Base-by-base conservation (phyloP, 2,888 invertebrate genomes). In the Acleris laterana region DNA sequence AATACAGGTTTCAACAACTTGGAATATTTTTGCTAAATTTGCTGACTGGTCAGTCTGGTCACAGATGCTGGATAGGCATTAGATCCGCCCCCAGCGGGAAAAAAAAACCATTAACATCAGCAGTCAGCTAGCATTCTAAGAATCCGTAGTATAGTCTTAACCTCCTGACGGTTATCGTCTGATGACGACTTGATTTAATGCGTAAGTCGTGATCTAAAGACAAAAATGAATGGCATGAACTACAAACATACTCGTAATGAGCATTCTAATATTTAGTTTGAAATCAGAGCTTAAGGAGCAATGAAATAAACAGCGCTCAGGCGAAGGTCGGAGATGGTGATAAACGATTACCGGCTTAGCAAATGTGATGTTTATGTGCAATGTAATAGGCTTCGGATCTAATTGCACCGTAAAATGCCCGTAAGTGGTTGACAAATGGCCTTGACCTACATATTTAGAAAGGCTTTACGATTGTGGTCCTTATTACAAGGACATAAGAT, bases 401-500 rank as follows among this genome's bases (percentile, higher is more conserved):
- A 32, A 59, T 46, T 53, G 19, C 38, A n/a, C 44, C 42, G n/a
- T 42, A 65, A 57, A 57, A 52, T 52, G 38, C 22, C 38, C 66
- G 38, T 52, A 62, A 25, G 48, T 28, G 66, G 48, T 7, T 61
- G 46, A 17, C 16, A 9, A 38, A 52, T 66, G 66, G 66, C 66
- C 66, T 66, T 66, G 66, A 66, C 66, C 66, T 32, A 62, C 46
- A 25, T 66, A 57, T 57, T 51, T 62, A 57, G 66, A 66, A 62
- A 66, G 66, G 66, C 5, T 48, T 42, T 61, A 57, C 17, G 44
- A 57, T 52, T 51, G 6, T 62, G 9, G 20, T 46, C 62, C n/a
- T 62, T 66, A 62, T 25, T 62, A 57, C 57, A 62, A 66, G n/a
- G 61, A 61, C 57, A 66, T 66, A 66, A 66, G 66, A 62, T 52